Conservation (phyloP, 2,888 invertebrate species). For the Desoria tigrina region DNA sequence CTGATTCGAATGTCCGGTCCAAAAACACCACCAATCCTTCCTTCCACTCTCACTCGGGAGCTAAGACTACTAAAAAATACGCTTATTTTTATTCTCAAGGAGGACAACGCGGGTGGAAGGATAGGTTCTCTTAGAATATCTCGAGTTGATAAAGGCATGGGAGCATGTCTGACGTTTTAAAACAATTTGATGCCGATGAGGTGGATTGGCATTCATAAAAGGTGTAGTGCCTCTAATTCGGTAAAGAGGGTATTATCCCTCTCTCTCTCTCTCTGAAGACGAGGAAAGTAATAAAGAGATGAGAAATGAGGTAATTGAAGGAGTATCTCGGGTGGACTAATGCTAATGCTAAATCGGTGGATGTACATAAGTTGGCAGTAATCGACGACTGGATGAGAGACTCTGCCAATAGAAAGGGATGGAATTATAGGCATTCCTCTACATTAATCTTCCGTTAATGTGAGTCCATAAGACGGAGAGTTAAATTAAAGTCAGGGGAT, state of each 20-base stretch:
- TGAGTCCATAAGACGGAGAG: constrained; percentile 32
- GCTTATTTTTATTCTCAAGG: too few relatives aligned
- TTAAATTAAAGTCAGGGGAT: too few relatives aligned
- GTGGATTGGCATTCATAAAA: neutral
- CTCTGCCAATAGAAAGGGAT: constrained; percentile 15
- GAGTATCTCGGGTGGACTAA: neutral
- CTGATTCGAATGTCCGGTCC: too few relatives aligned
- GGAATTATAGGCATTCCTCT: constrained; percentile 24
- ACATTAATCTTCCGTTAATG: constrained; percentile 46
- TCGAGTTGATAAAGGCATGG: too few relatives aligned
- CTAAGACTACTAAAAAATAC: too few relatives aligned
- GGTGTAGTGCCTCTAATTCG: too few relatives aligned
- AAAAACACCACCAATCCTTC: too few relatives aligned
- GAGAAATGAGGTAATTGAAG: constrained; percentile 16
- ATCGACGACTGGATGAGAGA: constrained; percentile 10
- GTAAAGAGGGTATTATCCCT: too few relatives aligned
- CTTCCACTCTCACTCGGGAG: too few relatives aligned
- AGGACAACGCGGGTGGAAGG: too few relatives aligned
- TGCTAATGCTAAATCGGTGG: constrained; percentile 15
- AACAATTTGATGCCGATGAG: neutral
- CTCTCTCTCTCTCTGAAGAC: too few relatives aligned
- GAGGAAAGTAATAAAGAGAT: constrained; percentile 14
- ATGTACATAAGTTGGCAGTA: constrained; percentile 13
- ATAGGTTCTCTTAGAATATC: too few relatives aligned
- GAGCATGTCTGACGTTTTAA: constrained; percentile 3